Base-by-base conservation (phyloP, 1,140 invertebrate genomes). In the Drosophila albomicans region DNA sequence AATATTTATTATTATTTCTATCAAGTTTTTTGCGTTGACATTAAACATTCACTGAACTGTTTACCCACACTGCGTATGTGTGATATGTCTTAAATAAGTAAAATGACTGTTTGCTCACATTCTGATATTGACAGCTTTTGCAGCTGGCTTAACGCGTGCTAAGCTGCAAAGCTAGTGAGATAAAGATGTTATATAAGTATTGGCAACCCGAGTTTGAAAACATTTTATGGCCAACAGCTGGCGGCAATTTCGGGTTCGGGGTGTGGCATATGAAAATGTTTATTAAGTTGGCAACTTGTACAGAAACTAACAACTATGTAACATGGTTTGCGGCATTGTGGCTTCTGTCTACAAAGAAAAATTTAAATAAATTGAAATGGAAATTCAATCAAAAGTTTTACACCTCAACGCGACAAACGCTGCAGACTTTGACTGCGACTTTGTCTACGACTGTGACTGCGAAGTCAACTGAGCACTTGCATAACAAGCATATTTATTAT, bases 381-480 rank as follows among this genome's bases (percentile, higher is more conserved):
- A 51, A 69, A 85, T 78, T 78, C 70, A 81, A 86, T 81, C 65
- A 78, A 86, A 85, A 81, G 52, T 86, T 81, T 71, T 54, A 13
- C 41, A 48, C 35, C 15, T 30, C 45, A 51, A 41, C 16, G 48
- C 11, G 28, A 20, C n/a, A 41, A 38, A 1, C 20, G 20, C 20
- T 25, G 49, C 10, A n/a, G 6, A 8, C 20, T 10, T 11, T 13
- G 28, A 38, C 30, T 32, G 1, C 6, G 30, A 8, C 30, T 32
- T 32, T 7, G 30, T 5, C 5, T 25, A 3, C 28, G 46, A 48
- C 46, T 28, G 3, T n/a, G 46, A 48, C 46, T 13, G n/a, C 28
- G 30, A 32, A 52, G 49, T 45, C 25, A 15, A 16, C 35, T 13
- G 28, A 30, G 32, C 20, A 38, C 25, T 74, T 74, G 64, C 71